A percentile compares a stretch with the other conserved stretches of the same genome.
phyloP scores from a whole-genome alignment of 1,140 invertebrate species.

The Schlechtendalia chinensis region DNA sequence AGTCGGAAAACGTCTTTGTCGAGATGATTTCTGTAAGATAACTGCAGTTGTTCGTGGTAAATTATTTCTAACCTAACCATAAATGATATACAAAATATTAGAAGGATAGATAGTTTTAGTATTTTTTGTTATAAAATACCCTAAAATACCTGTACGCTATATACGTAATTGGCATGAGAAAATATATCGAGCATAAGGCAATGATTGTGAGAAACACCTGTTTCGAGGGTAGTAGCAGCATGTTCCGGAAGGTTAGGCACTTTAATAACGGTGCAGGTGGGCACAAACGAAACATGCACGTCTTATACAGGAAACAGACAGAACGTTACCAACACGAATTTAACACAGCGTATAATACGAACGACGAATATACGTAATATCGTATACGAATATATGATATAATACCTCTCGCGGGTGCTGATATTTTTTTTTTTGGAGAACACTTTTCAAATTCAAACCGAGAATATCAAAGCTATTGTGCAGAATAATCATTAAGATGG shows the following conservation, averaged over 20 bases:
- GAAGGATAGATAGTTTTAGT: no score
- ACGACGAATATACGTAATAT: background rate
- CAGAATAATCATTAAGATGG: background rate
- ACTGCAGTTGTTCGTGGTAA: no score
- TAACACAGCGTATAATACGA: background rate
- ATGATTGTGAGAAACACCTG: conserved; percentile 45
- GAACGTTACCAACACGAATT: no score
- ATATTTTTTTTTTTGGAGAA: background rate
- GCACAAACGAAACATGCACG: background rate
- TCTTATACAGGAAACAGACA: background rate
- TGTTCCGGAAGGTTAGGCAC: conserved; percentile 43
- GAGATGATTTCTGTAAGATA: no score
- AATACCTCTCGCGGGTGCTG: background rate
- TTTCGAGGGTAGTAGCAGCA: background rate
- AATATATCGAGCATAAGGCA: background rate
- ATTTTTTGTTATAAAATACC: no score
- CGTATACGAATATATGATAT: background rate
- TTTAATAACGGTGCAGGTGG: conserved; percentile 47
- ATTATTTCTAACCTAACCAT: no score
- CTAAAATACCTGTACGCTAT: no score
- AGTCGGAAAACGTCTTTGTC: no score
- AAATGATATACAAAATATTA: no score
- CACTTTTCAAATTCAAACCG: background rate
- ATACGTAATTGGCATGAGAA: conserved; percentile 10
- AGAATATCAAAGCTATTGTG: background rate